These are phyloP conservation scores for Octodon degus DNA, from an alignment of 2,113 vertebrate species.

Conservation along the genomic window DNA sequence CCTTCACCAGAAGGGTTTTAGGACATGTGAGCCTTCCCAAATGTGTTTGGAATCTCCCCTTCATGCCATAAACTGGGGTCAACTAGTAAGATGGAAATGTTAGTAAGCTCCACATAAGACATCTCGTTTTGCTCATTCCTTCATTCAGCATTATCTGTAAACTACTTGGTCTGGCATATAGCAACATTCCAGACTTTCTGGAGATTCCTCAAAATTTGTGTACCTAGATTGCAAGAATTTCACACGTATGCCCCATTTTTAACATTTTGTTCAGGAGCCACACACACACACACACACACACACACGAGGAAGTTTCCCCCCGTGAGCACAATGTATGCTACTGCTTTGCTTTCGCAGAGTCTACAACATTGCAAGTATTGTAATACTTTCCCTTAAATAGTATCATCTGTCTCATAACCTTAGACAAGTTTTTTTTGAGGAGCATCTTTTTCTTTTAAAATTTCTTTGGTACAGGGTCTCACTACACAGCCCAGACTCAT, in stretches of 20 bases:
- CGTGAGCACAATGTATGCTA: neutral
- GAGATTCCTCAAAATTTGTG: neutral
- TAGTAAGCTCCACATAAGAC: neutral
- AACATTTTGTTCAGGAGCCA: neutral
- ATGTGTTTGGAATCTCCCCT: conserved; percentile 11
- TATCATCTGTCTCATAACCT: conserved; percentile 7
- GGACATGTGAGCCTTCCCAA: neutral
- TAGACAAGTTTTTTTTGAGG: neutral
- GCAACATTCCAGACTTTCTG: neutral
- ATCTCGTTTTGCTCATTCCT: neutral
- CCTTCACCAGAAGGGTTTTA: conserved; percentile 16
- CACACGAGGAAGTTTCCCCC: neutral
- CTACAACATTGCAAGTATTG: neutral
- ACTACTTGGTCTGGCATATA: neutral
- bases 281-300: neutral
- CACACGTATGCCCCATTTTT: neutral
- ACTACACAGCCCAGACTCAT: no score
- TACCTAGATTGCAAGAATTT: neutral
- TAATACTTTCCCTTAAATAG: neutral
- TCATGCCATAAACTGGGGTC: neutral
- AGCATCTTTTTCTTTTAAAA: neutral
- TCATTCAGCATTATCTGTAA: neutral
- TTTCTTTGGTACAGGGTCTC: no score
- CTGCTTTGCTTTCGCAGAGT: neutral
- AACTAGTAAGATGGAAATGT: neutral